Conservation (phyloP, 2,797 vertebrate species). For the Aselliscus stoliczkanus region DNA sequence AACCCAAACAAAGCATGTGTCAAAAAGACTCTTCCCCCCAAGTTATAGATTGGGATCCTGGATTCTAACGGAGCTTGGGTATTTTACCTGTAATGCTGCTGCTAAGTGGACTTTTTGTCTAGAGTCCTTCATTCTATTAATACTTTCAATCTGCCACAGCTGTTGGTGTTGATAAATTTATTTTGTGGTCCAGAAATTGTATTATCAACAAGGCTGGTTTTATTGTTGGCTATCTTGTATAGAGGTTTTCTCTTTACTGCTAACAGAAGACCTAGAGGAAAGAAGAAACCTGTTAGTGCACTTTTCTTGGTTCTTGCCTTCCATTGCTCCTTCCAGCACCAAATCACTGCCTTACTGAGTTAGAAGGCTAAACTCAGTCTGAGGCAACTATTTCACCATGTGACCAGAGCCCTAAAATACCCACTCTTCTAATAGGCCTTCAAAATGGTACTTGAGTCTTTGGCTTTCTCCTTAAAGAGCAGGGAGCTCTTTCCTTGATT, state of each 20-base stretch:
- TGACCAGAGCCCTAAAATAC: neutral
- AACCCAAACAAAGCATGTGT: neutral
- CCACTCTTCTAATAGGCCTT: neutral
- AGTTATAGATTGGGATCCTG: neutral
- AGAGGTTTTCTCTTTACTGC: conserved; percentile 6
- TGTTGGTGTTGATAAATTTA: neutral
- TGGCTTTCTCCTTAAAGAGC: neutral
- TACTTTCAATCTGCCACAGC: neutral
- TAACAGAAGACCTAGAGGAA: conserved; percentile 46
- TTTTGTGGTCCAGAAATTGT: neutral
- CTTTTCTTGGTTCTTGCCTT: neutral
- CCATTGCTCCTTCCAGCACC: neutral
- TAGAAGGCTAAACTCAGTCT: neutral
- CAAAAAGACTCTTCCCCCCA: neutral
- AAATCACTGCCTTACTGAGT: neutral
- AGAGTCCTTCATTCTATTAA: too few relatives aligned
- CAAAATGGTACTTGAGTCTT: neutral
- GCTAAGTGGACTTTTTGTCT: neutral
- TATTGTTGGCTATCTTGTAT: conserved; percentile 35
- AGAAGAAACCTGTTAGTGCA: neutral
- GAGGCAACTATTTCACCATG: neutral
- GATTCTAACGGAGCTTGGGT: neutral
- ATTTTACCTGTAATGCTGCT: neutral
- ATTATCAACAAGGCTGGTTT: conserved; percentile 33
- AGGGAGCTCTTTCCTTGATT: neutral